phyloP scores from a whole-genome alignment of 2,888 invertebrate species.

The Cryptus armator region DNA sequence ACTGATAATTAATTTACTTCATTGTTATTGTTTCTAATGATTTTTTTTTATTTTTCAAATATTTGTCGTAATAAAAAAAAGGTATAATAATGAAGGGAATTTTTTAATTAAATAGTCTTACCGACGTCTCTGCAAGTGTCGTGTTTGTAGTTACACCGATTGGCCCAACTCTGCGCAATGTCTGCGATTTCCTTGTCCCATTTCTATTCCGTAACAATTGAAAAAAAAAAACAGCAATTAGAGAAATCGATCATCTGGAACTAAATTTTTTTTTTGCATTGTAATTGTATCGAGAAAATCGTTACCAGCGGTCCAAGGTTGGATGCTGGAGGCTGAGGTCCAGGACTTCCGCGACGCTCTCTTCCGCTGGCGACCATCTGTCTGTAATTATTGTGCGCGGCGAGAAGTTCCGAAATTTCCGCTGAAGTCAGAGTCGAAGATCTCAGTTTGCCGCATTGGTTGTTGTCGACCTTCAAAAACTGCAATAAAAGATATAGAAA shows the following conservation, averaged over 20 bases:
- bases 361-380: conserved; percentile 68
- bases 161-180: conserved; percentile 83
- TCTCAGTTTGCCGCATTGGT: conserved; percentile 16
- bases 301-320: neutral
- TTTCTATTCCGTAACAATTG: conserved; percentile 38
- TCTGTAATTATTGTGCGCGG: conserved; percentile 70
- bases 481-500: neutral
- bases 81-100: neutral
- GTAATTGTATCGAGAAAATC: neutral
- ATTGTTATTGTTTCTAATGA: neutral
- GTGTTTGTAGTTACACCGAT: conserved; percentile 82
- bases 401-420: conserved; percentile 54
- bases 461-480: neutral
- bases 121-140: conserved; percentile 82
- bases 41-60: neutral
- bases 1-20: too few relatives aligned
- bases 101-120: neutral
- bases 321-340: conserved; percentile 72
- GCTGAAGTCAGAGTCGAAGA: conserved; percentile 1
- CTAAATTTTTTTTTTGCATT: neutral
- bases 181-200: conserved; percentile 80
- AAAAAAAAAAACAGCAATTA: neutral
- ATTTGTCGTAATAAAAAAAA: too few relatives aligned
- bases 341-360: conserved; percentile 71
- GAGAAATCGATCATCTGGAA: neutral